phyloP scores from a whole-genome alignment of 2,888 invertebrate genomes.

The Oxytorus armatus region DNA sequence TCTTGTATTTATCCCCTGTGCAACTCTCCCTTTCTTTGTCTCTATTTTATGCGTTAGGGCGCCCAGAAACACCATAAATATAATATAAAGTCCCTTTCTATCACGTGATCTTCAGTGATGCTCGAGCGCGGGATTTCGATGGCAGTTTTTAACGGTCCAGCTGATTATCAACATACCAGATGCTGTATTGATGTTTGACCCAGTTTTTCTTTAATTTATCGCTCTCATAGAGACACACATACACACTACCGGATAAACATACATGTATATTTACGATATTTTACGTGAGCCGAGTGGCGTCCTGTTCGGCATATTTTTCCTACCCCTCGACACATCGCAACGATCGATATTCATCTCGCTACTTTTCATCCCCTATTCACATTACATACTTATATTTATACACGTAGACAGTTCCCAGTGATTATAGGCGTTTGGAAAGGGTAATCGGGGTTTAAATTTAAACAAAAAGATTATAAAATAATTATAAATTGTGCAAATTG shows the following conservation, averaged over 20 bases:
- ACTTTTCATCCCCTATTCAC: constrained; percentile 6
- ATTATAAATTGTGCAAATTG: no score
- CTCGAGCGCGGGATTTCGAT: constrained; percentile 34
- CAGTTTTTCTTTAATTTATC: constrained; percentile 72
- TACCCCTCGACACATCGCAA: constrained; percentile 12
- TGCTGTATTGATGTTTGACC: constrained; percentile 71
- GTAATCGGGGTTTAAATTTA: no score
- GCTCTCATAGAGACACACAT: constrained; percentile 52
- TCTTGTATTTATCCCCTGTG: not conserved
- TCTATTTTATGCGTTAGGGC: not conserved
- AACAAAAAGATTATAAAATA: no score
- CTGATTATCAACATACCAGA: constrained; percentile 59
- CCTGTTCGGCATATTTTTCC: constrained; percentile 30
- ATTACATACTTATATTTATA: not conserved
- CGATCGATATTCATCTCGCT: constrained; percentile 35
- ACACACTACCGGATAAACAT: constrained; percentile 50
- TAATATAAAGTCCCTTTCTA: not conserved
- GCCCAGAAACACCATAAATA: constrained; percentile 1
- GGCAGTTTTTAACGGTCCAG: constrained; percentile 40
- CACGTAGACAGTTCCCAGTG: not conserved
- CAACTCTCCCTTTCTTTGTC: not conserved
- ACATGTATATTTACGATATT: constrained; percentile 29
- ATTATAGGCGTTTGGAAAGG: not conserved
- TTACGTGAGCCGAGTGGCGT: constrained; percentile 10
- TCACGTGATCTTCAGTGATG: not conserved